These are phyloP conservation scores for Martes martes DNA, from an alignment of 2,113 vertebrate genomes.

Conservation along the genomic window DNA sequence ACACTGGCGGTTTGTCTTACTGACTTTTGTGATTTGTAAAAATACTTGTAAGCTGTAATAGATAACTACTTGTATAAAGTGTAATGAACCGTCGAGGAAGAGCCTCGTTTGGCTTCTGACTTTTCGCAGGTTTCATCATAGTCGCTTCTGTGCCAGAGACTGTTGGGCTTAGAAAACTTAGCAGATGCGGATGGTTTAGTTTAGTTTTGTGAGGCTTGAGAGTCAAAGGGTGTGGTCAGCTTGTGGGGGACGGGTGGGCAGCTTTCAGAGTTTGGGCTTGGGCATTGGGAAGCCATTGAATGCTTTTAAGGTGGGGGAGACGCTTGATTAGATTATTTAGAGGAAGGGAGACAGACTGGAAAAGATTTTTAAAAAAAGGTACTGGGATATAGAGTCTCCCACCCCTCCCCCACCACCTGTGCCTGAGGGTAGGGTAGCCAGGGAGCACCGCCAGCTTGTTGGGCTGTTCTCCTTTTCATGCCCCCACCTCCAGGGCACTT, in stretches of 20 bases:
- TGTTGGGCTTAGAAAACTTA: background rate
- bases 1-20: background rate
- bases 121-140: background rate
- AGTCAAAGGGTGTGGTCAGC: background rate
- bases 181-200: background rate
- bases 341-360: background rate
- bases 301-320: background rate
- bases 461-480: background rate
- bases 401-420: rapidly evolving
- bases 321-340: background rate
- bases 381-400: background rate
- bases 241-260: background rate
- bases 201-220: background rate
- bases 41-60: background rate
- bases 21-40: background rate
- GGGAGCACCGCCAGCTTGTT: background rate
- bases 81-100: background rate
- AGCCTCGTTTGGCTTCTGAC: background rate
- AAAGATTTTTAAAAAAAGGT: background rate
- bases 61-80: background rate
- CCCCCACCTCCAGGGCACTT: background rate
- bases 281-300: background rate
- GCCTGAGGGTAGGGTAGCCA: background rate
- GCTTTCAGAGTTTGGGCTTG: background rate
- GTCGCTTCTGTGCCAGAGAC: background rate